Evolutionary conservation across 2,797 vertebrate genomes (phyloP).

Genomic region (Karalla daura): DNA sequence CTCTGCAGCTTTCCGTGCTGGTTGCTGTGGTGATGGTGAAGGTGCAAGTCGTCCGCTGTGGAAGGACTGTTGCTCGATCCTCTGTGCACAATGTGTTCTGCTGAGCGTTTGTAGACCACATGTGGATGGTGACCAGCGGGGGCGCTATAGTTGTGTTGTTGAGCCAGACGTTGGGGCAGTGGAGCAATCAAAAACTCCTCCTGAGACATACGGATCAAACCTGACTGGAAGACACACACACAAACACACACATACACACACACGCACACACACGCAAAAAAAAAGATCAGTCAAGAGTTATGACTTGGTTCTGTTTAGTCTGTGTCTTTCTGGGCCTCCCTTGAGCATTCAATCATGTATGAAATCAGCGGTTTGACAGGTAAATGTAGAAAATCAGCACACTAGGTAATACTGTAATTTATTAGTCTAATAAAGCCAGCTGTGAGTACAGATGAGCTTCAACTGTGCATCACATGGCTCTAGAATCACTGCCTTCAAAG

Average conservation of each 20-base stretch:
- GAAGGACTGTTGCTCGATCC: constrained; percentile 36
- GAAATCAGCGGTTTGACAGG: not conserved
- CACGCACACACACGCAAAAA: not conserved
- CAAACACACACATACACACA: constrained; percentile 28
- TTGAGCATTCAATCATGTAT: not conserved
- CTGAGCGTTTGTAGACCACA: constrained; percentile 93
- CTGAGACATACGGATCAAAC: constrained; percentile 89
- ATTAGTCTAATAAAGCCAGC: too few species aligned
- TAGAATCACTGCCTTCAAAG: not conserved
- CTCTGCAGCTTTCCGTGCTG: constrained; percentile 84
- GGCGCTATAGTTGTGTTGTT: constrained; percentile 89
- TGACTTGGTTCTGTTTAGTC: not conserved
- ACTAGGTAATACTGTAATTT: not conserved
- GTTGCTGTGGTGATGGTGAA: constrained; percentile 68
- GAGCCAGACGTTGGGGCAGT: constrained; percentile 89
- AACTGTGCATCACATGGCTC: not conserved
- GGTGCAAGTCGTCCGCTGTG: constrained; percentile 28
- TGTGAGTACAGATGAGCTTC: not conserved
- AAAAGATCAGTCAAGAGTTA: not conserved
- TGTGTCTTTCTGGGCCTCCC: not conserved
- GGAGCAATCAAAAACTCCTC: constrained; percentile 94
- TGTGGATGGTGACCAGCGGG: constrained; percentile 93
- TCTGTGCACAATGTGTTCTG: constrained; percentile 85
- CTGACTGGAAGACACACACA: constrained; percentile 86
- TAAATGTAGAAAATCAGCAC: not conserved